Base-by-base conservation (phyloP, 2,888 invertebrate genomes). In the Pogonocherus hispidulus region DNA sequence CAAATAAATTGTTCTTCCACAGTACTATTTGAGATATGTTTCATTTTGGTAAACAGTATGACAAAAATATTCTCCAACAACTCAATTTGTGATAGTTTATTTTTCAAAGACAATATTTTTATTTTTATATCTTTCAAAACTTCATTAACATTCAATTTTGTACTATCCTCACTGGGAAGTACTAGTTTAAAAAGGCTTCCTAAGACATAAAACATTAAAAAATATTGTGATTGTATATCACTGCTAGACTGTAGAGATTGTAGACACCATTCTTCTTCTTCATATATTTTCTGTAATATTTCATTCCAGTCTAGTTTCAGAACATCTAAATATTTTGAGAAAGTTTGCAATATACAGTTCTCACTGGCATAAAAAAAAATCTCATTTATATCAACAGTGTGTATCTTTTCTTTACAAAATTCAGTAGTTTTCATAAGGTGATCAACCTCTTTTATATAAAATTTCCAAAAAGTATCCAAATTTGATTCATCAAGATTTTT, bases 1-100 rank as follows among this genome's bases (percentile, higher is more conserved):
- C 91, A 90, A 76, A 91, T 86, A 77, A 91, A 91, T 0, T 88
- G 88, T 4, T 62, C 51, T 5, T 70, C 64, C 35, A 46, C n/a
- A 6, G 44, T 16, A 16, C 46, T 41, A 19, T 63, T 23, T 8
- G 35, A 22, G n/a, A 76, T 18, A 18, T 73, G 66, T 27, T 11
- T 52, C 8, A 55, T 47, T 67, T 74, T 76, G 3, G 67, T 51
- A 41, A 94, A 86, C 75, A 93, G 87, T 0, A 74, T 57, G 5
- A 91, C 88, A 82, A 93, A 94, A 72, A 94, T 88, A 82, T 93
- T 90, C 82, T 93, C 92, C 63, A 94, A 87, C 0, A 92, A 87
- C 85, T 93, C 91, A 56, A 90, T 82, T 76, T 89, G 88, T 20
- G 75, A 62, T 5, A 35, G 9, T 8, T 69, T 59, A 51, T 76